Base-by-base conservation (phyloP, 2,113 vertebrate genomes). In the Phyllostomus discolor region DNA sequence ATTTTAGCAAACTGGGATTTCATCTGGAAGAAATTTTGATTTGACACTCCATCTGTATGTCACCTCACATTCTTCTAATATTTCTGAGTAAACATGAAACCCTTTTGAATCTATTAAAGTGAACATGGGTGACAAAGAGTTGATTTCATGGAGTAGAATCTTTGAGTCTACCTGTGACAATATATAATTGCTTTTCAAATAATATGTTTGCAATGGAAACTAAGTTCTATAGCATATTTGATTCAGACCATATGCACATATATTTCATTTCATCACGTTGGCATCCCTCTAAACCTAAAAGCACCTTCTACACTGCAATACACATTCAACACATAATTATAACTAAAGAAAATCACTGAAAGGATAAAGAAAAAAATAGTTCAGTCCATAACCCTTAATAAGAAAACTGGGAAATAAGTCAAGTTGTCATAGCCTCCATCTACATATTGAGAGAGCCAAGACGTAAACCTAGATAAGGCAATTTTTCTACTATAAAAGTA, bases 21-120 rank as follows among this genome's bases (percentile, higher is more conserved):
- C 14, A 50, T 66, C 8, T 80, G 10, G n/a, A 88, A 66, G 54
- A 84, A 80, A 83, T 92, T 93, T 22, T 91, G 72, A 80, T 92
- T 95, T 54, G 14, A 35, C 38, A 28, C 2, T 95, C 8, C 26
- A 75, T 91, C 52, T 91, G 4, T 89, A 48, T 94, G 59, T 67
- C 84, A 93, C 67, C 5, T 75, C 43, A 87, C 33, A 94, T 88
- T 70, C 19, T 91, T 91, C 20, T 94, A 92, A 90, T 96, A 81
- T 96, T 95, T 95, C 64, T 90, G 43, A 95, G 78, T 90, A 95
- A 66, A 52, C 79, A 91, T 33, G 67, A 92, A 93, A 84, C 84
- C 31, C 93, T 80, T 91, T 90, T 72, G 75, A 88, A 48, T 46
- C 46, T 79, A 84, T 90, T 91, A 90, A 93, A 83, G 80, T 70